Conservation (phyloP, 2,888 invertebrate species). For the Taenaris catops region DNA sequence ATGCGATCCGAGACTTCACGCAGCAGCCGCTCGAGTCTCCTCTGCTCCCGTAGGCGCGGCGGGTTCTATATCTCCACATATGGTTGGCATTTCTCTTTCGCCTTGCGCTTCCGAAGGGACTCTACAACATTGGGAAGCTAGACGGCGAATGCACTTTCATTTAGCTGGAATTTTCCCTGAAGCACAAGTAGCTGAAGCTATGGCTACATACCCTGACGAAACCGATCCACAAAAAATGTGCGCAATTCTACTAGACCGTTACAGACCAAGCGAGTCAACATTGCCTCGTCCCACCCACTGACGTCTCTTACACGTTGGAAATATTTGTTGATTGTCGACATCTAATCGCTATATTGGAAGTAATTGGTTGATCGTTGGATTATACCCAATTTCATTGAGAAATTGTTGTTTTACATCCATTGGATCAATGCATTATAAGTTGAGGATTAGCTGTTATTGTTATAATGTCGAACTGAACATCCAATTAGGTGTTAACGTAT, state of each 20-base stretch:
- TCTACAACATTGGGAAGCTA: constrained; percentile 81
- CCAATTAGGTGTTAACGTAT: no score
- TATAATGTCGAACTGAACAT: no score
- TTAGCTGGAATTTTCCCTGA: constrained; percentile 95
- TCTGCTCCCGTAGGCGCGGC: constrained; percentile 86
- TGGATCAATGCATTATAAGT: constrained; percentile 11
- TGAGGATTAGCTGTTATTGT: background rate
- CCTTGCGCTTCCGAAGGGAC: constrained; percentile 67
- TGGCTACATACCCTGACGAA: constrained; percentile 93
- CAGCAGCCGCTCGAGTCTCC: constrained; percentile 84
- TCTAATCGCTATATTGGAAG: no score
- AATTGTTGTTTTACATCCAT: constrained; percentile 49
- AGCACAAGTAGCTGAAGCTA: constrained; percentile 92
- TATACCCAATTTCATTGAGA: constrained; percentile 52
- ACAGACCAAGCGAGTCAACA: constrained; percentile 62
- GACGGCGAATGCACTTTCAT: constrained; percentile 91
- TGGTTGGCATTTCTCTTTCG: constrained; percentile 55
- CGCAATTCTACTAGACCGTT: constrained; percentile 90
- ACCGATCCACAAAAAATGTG: constrained; percentile 94
- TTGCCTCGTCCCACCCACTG: constrained; percentile 31
- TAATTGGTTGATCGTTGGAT: constrained; percentile 31
- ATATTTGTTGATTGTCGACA: constrained; percentile 1
- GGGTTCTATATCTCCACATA: constrained; percentile 80
- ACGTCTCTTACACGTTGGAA: background rate
- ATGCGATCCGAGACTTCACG: constrained; percentile 84